A percentile compares a stretch with the other conserved stretches of the same genome.
Conservation (phyloP, 2,888 invertebrate species). For the Troides oblongomaculatus region DNA sequence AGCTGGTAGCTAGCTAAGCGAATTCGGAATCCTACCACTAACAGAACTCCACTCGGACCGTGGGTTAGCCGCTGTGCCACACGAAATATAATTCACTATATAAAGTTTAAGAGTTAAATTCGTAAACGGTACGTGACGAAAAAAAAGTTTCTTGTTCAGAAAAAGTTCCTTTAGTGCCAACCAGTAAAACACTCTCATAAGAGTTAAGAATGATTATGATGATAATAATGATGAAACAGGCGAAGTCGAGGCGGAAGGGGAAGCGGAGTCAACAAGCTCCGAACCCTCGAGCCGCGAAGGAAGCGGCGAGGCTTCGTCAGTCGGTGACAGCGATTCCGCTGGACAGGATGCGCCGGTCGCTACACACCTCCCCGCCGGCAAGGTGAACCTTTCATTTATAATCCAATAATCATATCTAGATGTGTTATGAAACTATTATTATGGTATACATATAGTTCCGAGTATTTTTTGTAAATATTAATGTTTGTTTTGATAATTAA, state of each 20-base stretch:
- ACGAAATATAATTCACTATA: too few species aligned
- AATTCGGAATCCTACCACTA: too few species aligned
- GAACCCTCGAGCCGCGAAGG: slow-evolving; percentile 67
- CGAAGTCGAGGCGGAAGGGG: slow-evolving; percentile 67
- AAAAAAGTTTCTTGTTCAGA: background rate
- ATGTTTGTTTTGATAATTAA: too few species aligned
- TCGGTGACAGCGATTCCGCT: slow-evolving; percentile 78
- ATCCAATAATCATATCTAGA: background rate
- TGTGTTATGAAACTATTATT: background rate
- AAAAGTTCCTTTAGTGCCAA: background rate
- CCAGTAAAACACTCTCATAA: background rate
- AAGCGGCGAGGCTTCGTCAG: slow-evolving; percentile 71
- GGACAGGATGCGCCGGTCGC: slow-evolving; percentile 80
- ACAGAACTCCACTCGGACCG: too few species aligned
- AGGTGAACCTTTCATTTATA: slow-evolving; percentile 65
- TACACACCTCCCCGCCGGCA: slow-evolving; percentile 85
- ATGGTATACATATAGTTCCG: too few species aligned
- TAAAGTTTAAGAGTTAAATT: background rate
- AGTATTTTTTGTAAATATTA: too few species aligned
- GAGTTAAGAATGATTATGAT: background rate
- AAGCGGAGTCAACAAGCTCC: slow-evolving; percentile 69
- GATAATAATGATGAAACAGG: slow-evolving; percentile 37
- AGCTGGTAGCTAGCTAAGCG: too few species aligned
- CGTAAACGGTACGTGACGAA: background rate
- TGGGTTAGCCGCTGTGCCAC: too few species aligned